A percentile compares a stretch with the other conserved stretches of the same genome.
Conservation (phyloP, 1,140 invertebrate species). For the Panulirus ornatus region DNA sequence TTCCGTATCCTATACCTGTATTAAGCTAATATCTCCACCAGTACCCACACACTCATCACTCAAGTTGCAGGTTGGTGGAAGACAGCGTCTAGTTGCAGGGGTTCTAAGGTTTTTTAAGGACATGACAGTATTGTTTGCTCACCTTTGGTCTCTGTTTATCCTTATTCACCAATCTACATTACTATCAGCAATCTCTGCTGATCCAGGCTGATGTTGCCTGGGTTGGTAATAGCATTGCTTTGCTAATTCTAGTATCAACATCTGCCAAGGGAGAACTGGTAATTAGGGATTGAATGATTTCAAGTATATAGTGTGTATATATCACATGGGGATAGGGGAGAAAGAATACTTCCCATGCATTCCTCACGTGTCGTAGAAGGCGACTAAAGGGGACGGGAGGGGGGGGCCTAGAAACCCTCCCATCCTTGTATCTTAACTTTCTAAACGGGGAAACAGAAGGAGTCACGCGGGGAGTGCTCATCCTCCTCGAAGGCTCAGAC, state of each 20-base stretch:
- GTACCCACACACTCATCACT: constrained; percentile 20
- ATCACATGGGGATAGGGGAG: neutral
- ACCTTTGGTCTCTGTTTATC: constrained; percentile 63
- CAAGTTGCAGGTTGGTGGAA: constrained; percentile 49
- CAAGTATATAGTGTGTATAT: neutral
- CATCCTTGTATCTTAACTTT: no score
- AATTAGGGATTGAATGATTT: constrained; percentile 17
- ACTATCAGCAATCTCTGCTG: constrained; percentile 52
- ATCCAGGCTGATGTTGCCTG: constrained; percentile 32
- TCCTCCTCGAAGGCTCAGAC: no score
- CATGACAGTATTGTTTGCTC: constrained; percentile 62
- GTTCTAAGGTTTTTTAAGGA: constrained; percentile 56
- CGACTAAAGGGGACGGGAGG: no score
- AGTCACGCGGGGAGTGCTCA: no score
- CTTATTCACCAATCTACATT: constrained; percentile 49
- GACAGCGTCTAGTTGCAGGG: constrained; percentile 47
- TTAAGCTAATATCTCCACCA: constrained; percentile 4
- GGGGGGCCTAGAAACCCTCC: no score
- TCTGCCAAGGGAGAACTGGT: constrained; percentile 49
- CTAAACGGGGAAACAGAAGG: no score
- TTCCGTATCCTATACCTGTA: constrained; percentile 13
- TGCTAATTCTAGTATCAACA: constrained; percentile 25
- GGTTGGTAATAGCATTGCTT: constrained; percentile 39
- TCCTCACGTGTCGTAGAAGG: no score
- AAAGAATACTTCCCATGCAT: no score